Evolutionary conservation across 2,888 invertebrate genomes (phyloP), one percentile per base, ranked within the genome.

Genomic region (Megamerina dolium): DNA sequence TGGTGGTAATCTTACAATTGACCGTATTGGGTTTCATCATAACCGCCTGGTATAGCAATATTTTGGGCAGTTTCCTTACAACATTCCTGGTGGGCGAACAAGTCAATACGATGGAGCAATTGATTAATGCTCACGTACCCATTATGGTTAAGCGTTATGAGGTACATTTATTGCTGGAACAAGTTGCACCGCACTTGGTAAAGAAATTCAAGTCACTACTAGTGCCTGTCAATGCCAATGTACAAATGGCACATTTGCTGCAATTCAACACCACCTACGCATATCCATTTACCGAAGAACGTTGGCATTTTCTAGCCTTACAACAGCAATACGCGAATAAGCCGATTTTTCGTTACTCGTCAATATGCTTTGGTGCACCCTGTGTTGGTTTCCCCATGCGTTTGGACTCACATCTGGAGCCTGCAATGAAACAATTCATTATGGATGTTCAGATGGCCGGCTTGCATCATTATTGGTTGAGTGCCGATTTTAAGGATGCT

Each of bases 281-380:
- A 2, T 64, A 62, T 46, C 54, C 62, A 2, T 52, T 55, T 36
- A 59, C 63, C 16, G 48, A 53, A 16, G 66, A 64, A 16, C 59
- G 61, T 17, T 64, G 63, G 63, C 32, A 49, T 8, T 64, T 65
- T 43, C 52, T 64, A 6, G 46, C 54, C 1, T 42, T 61, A 6
- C 66, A 65, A 17, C 66, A 64, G 30, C 61, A 63, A 8, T 64
- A 60, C 9, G 54, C 65, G 10, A 50, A 51, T 10, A 57, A 58
- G 19, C 60, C 62, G 10, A 55, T 63, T 16, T 64, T 56, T 41
- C 55, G 61, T 1, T 58, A 49, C 20, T 58, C 64, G 5, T 43
- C 53, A 2, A 63, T 61, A 4, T 65, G 63, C 35, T 51, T 64
- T 17, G 66, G 64, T 4, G 57, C 56, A 1, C 63, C 63, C 1